Evolutionary conservation across 1,140 invertebrate species (phyloP).

Genomic region (Leptinotarsa texana): DNA sequence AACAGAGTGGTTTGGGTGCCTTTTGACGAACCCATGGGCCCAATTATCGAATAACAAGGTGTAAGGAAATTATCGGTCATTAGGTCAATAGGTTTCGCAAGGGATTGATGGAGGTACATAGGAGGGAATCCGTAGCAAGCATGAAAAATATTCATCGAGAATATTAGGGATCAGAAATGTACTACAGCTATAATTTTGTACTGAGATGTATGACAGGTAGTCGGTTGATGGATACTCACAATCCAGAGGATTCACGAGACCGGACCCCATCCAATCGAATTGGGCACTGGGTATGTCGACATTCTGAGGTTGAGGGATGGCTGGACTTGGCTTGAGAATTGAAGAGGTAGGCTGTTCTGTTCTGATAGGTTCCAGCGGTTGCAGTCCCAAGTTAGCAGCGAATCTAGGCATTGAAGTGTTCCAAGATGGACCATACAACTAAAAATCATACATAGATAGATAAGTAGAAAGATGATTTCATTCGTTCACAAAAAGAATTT

Average conservation of each 20-base stretch:
- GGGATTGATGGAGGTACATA: constrained; percentile 37
- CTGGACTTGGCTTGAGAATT: constrained; percentile 42
- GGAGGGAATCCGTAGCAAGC: constrained; percentile 46
- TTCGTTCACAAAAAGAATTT: not conserved
- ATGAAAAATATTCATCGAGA: constrained; percentile 41
- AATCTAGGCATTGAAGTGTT: constrained; percentile 76
- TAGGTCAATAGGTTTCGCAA: constrained; percentile 36
- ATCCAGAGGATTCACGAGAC: constrained; percentile 68
- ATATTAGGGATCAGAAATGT: constrained; percentile 31
- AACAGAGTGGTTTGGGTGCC: constrained; percentile 47
- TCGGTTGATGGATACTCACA: constrained; percentile 59
- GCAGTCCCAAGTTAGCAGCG: constrained; percentile 75
- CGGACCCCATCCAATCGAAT: constrained; percentile 70
- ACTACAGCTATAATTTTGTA: not conserved
- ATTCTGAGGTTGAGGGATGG: constrained; percentile 28
- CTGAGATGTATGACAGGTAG: not conserved
- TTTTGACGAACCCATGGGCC: constrained; percentile 21
- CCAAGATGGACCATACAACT: constrained; percentile 81
- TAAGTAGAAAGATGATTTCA: not conserved
- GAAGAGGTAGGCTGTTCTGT: constrained; percentile 53
- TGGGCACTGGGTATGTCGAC: constrained; percentile 64
- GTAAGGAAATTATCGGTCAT: not conserved
- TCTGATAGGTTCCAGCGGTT: constrained; percentile 76
- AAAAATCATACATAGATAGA: constrained; percentile 42
- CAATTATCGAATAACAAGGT: not conserved